Percentiles rank a stretch among this genome's conserved stretches.
Conservation (phyloP, 2,888 invertebrate species). For the Xestia sexstrigata region DNA sequence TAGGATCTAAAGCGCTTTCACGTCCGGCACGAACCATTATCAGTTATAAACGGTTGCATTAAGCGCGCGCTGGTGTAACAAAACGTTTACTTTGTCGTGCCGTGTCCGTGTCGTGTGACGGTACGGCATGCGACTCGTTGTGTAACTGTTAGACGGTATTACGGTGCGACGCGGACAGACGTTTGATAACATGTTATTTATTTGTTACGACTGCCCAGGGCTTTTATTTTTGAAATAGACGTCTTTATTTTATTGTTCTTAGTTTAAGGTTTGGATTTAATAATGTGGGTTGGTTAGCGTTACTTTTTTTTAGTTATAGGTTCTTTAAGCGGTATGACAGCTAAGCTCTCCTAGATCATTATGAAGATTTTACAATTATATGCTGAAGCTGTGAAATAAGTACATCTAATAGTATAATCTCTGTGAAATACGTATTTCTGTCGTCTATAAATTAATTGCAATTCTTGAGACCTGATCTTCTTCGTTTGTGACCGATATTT, state of each 20-base stretch:
- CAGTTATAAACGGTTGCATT: slow-evolving; percentile 50
- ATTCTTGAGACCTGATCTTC: not conserved
- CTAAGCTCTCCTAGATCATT: not conserved
- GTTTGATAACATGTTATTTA: slow-evolving; percentile 67
- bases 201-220: slow-evolving; percentile 56
- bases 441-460: not conserved
- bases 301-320: not conserved
- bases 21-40: slow-evolving; percentile 58
- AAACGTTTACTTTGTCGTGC: slow-evolving; percentile 49
- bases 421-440: not conserved
- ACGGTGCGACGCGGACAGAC: slow-evolving; percentile 45
- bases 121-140: slow-evolving; percentile 65
- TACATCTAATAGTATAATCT: not conserved
- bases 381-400: not conserved
- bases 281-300: not conserved
- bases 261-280: not conserved
- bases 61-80: slow-evolving; percentile 45
- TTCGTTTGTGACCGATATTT: not conserved
- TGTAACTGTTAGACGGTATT: slow-evolving; percentile 57
- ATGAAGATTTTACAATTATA: not conserved
- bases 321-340: not conserved
- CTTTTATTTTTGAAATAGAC: slow-evolving; percentile 57
- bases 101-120: slow-evolving; percentile 42
- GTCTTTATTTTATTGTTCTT: slow-evolving; percentile 57
- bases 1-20: slow-evolving; percentile 50